Evolutionary conservation across 1,140 invertebrate genomes (phyloP).

Genomic region (Dreissena rostriformis): DNA sequence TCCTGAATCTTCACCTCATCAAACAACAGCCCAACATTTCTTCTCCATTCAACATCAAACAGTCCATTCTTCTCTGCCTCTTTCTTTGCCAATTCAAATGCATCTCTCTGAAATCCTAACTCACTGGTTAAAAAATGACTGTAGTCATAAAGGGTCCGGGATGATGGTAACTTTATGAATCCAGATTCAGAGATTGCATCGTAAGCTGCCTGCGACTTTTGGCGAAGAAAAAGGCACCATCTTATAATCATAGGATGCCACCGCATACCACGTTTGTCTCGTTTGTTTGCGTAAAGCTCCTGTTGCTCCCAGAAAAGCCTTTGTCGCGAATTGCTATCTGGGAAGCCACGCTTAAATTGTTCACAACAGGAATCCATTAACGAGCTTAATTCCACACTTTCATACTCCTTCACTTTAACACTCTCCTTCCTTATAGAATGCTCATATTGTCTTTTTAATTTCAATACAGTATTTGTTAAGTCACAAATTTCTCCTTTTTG

Average conservation of each 20-base stretch:
- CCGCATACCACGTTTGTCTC: constrained; percentile 44
- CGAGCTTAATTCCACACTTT: not conserved
- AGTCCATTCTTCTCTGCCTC: constrained; percentile 24
- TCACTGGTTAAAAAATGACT: constrained; percentile 57
- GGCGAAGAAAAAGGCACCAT: constrained; percentile 53
- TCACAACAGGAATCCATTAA: constrained; percentile 3
- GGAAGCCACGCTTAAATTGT: constrained; percentile 20
- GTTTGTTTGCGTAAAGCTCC: not conserved
- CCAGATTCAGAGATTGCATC: constrained; percentile 54
- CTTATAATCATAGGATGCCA: constrained; percentile 64
- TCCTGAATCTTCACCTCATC: constrained; percentile 60
- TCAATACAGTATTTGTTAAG: not conserved
- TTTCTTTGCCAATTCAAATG: no score
- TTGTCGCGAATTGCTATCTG: constrained; percentile 38
- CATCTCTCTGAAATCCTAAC: no score
- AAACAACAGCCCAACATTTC: constrained; percentile 52
- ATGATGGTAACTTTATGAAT: constrained; percentile 56
- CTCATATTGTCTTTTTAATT: not conserved
- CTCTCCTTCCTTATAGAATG: constrained; percentile 7
- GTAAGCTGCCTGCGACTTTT: constrained; percentile 45
- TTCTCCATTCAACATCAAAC: constrained; percentile 14
- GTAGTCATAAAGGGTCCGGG: constrained; percentile 60
- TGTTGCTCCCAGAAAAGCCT: constrained; percentile 51
- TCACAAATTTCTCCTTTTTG: constrained; percentile 8
- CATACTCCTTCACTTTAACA: not conserved